These are phyloP conservation scores for Eulemur mongoz DNA, from an alignment of 2,797 vertebrate species.

Conservation along the genomic window DNA sequence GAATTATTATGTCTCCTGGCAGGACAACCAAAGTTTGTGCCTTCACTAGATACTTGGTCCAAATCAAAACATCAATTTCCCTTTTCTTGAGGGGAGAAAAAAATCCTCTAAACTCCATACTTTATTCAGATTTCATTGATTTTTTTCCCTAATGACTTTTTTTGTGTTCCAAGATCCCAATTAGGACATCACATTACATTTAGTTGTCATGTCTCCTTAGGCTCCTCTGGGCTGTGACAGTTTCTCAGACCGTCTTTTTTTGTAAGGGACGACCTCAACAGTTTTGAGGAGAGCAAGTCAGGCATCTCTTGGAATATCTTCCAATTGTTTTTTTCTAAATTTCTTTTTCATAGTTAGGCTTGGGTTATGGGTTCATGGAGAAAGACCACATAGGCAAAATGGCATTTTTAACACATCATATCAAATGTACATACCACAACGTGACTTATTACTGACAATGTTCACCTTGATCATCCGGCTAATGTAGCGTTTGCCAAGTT, in stretches of 20 bases:
- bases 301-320: not conserved
- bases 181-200: not conserved
- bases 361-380: not conserved
- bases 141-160: not conserved
- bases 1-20: not conserved
- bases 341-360: constrained; percentile 17
- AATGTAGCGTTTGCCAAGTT: not conserved
- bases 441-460: not conserved
- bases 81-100: not conserved
- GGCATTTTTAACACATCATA: not conserved
- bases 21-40: not conserved
- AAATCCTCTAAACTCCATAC: not conserved
- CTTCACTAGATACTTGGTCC: not conserved
- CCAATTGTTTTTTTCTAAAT: not conserved
- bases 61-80: not conserved
- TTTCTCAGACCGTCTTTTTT: not conserved
- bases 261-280: not conserved
- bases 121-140: not conserved
- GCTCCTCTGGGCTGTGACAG: not conserved
- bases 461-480: not conserved
- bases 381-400: not conserved
- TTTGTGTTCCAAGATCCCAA: not conserved
- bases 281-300: not conserved
- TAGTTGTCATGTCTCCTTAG: not conserved
- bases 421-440: not conserved